Evolutionary conservation across 2,888 invertebrate species (phyloP), one percentile per base, ranked within the genome.

Genomic region (Caenorhabditis panamensis): DNA sequence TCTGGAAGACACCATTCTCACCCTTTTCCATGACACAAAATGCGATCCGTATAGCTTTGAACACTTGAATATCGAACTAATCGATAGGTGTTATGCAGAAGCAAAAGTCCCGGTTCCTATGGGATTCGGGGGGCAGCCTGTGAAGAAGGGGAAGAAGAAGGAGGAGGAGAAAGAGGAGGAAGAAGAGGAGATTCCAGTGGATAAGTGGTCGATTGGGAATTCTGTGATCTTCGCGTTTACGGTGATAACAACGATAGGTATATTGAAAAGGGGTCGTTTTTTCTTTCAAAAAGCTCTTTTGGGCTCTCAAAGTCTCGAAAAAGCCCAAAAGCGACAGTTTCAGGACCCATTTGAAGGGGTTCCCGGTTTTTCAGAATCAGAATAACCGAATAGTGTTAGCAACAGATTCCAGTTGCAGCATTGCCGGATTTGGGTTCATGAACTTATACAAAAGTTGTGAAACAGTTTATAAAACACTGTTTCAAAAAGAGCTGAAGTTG

Each of bases 161-260:
- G 76, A 26, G 22, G 81, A 58, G 72, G 77, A 81, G 41, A 79
- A 83, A 22, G 53, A 66, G 22, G 24, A 56, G 5, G 53, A 56
- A 8, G 80, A 47, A 24, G 64, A 80, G 16, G 71, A 31, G 18
- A 49, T 66, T 9, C 73, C 68, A 16, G 18, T 26, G 20, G 82
- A 86, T n/a, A 86, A 87, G 37, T 89, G 89, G 89, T 82, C 85
- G 0, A 88, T 89, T 69, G 85, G 84, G 31, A 88, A 89, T 54
- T 83, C 89, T 1, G 71, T 89, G 36, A 86, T 89, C 6, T 89
- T 89, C 63, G 83, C 89, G 8, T 89, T 88, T 76, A 89, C 89
- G 0, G 87, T 89, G 5, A 89, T 89, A 67, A 89, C 89, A 0
- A 89, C 89, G 20, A 89, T 89, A 36, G 89, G 88, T 87, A 71